phyloP scores from a whole-genome alignment of 2,797 vertebrate species.

The Rhinatrema bivittatum region DNA sequence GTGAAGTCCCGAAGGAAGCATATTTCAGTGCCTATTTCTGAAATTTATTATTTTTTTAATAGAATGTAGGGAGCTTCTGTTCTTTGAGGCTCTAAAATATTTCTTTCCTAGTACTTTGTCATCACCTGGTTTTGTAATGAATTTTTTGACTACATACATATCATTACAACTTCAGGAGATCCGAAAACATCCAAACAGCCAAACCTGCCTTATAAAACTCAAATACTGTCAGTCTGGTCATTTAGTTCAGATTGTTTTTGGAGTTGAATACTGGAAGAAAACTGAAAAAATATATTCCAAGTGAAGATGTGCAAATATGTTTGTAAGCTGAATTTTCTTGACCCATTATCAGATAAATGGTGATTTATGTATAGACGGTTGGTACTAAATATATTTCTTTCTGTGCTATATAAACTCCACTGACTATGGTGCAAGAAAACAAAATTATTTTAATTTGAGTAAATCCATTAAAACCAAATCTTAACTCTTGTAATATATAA shows the following conservation, averaged over 20 bases:
- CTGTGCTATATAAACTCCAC: slow-evolving; percentile 43
- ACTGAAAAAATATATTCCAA: slow-evolving; percentile 40
- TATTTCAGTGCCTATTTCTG: slow-evolving; percentile 62
- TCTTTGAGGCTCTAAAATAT: slow-evolving; percentile 57
- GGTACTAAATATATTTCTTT: slow-evolving; percentile 46
- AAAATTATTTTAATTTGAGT: slow-evolving; percentile 46
- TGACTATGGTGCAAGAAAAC: slow-evolving; percentile 40
- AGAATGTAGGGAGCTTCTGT: slow-evolving; percentile 53
- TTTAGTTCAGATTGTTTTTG: slow-evolving; percentile 42
- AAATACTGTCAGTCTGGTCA: slow-evolving; percentile 37
- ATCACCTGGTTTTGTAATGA: slow-evolving; percentile 53
- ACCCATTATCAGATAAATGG: slow-evolving; percentile 36
- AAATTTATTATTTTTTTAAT: too few species aligned
- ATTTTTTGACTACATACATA: slow-evolving; percentile 30
- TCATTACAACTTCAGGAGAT: slow-evolving; percentile 20
- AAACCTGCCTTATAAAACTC: slow-evolving; percentile 56
- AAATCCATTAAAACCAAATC: slow-evolving; percentile 26
- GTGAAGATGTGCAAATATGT: slow-evolving; percentile 32
- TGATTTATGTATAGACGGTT: slow-evolving; percentile 27
- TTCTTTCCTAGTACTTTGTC: slow-evolving; percentile 29
- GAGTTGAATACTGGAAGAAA: slow-evolving; percentile 48
- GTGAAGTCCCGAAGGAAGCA: slow-evolving; percentile 47
- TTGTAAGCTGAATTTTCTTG: slow-evolving; percentile 37
- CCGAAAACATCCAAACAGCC: slow-evolving; percentile 38
- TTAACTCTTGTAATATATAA: slow-evolving; percentile 21